phyloP scores from a whole-genome alignment of 2,113 vertebrate genomes.

The Aleadryas rufinucha region DNA sequence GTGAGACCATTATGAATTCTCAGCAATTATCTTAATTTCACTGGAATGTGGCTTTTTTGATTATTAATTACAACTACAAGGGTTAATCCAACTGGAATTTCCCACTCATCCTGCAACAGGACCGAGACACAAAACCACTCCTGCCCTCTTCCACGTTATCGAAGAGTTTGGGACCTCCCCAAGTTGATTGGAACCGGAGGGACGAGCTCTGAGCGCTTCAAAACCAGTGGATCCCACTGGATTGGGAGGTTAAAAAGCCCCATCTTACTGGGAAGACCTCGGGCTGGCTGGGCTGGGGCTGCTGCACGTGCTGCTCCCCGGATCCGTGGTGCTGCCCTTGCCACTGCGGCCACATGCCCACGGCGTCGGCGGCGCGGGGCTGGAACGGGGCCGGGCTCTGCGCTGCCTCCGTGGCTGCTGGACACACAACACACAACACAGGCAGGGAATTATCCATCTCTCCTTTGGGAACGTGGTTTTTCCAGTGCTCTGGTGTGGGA shows the following conservation, averaged over 20 bases:
- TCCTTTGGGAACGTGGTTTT: rapidly evolving
- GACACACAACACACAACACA: not conserved
- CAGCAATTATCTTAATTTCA: not conserved
- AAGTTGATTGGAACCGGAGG: rapidly evolving
- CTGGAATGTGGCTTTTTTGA: rapidly evolving
- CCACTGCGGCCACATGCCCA: slow-evolving; percentile 91
- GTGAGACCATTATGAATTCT: rapidly evolving
- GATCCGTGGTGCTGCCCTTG: slow-evolving; percentile 83
- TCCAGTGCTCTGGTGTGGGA: rapidly evolving
- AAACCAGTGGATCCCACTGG: rapidly evolving
- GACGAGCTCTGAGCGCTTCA: not conserved
- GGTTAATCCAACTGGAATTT: not conserved
- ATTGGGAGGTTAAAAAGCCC: not conserved
- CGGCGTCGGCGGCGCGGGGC: slow-evolving; percentile 78
- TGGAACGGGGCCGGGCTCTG: slow-evolving; percentile 80
- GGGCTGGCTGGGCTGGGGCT: slow-evolving; percentile 81
- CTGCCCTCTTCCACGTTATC: not conserved
- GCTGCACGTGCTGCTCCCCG: slow-evolving; percentile 79
- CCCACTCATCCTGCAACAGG: not conserved
- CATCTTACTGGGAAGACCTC: slow-evolving; percentile 87
- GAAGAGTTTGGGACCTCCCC: not conserved
- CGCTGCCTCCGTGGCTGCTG: slow-evolving; percentile 51
- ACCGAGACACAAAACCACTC: not conserved
- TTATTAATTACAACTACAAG: not conserved
- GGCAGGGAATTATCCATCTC: rapidly evolving